A percentile compares a stretch with the other conserved stretches of the same genome.
Conservation (phyloP, 2,113 vertebrate species). For the Trinectes maculatus region DNA sequence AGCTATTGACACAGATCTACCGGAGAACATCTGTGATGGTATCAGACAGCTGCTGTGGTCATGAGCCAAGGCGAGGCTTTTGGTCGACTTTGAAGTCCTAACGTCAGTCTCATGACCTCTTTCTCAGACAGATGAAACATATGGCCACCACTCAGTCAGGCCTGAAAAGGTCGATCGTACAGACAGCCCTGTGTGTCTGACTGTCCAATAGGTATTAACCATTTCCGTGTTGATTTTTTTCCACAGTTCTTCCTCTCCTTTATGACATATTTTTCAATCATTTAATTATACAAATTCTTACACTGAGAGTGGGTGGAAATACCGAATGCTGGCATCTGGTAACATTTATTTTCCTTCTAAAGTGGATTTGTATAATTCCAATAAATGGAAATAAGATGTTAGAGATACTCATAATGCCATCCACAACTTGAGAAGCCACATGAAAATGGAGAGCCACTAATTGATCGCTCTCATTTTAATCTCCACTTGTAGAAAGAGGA, state of each 20-base stretch:
- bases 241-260: not conserved
- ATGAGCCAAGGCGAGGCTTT: constrained; percentile 72
- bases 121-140: constrained; percentile 60
- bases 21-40: constrained; percentile 71
- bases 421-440: constrained; percentile 40
- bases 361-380: not conserved
- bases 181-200: constrained; percentile 5
- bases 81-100: constrained; percentile 79
- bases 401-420: constrained; percentile 27
- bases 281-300: not conserved
- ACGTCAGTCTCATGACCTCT: constrained; percentile 74
- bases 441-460: constrained; percentile 49
- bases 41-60: constrained; percentile 70
- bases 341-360: not conserved
- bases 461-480: constrained; percentile 60
- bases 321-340: not conserved
- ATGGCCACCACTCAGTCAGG: constrained; percentile 59
- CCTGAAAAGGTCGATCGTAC: constrained; percentile 46
- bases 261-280: not conserved
- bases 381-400: constrained; percentile 31
- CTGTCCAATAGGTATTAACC: constrained; percentile 4
- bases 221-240: not conserved
- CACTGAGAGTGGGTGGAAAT: not conserved
- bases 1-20: constrained; percentile 71
- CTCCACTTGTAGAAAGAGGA: constrained; percentile 58